Percentiles rank a stretch among this genome's conserved stretches.
These are phyloP conservation scores for Manacus vitellinus DNA, from an alignment of 2,113 vertebrate genomes.

Conservation along the genomic window DNA sequence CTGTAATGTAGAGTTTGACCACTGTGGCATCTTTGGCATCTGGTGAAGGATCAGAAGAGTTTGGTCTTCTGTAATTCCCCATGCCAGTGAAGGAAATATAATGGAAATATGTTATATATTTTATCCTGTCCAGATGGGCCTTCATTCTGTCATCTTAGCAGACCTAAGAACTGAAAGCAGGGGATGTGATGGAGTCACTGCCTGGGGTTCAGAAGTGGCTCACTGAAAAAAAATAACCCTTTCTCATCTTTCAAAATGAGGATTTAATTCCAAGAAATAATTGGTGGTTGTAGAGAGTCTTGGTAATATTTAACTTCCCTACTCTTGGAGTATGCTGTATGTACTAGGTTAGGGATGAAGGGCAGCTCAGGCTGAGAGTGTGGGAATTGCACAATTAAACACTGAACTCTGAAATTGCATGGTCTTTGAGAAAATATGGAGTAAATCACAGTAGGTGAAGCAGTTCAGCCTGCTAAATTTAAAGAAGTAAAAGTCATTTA, in stretches of 20 bases:
- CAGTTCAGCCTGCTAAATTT: slow-evolving; percentile 19
- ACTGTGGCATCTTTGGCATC: neutral
- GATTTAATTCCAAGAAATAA: neutral
- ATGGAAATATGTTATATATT: neutral
- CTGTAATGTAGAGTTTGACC: neutral
- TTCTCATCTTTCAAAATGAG: neutral
- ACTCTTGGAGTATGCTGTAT: neutral
- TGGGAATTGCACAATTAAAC: slow-evolving; percentile 24
- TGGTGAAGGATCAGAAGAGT: neutral
- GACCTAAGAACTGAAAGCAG: neutral
- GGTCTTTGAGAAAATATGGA: neutral
- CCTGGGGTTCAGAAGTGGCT: neutral
- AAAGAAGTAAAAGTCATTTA: slow-evolving; percentile 1
- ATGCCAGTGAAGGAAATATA: neutral
- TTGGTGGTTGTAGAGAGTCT: neutral
- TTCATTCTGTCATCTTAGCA: accelerated
- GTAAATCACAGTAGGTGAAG: neutral
- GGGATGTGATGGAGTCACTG: neutral
- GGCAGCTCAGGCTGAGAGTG: neutral
- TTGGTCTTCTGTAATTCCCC: neutral
- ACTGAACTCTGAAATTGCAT: neutral
- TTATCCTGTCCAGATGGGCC: neutral
- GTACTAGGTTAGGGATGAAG: neutral
- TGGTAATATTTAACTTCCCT: neutral
- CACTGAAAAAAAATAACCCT: neutral